Percentiles rank a stretch among this genome's conserved stretches.
Conservation (phyloP, 2,113 vertebrate species). For the Oceanites oceanicus region DNA sequence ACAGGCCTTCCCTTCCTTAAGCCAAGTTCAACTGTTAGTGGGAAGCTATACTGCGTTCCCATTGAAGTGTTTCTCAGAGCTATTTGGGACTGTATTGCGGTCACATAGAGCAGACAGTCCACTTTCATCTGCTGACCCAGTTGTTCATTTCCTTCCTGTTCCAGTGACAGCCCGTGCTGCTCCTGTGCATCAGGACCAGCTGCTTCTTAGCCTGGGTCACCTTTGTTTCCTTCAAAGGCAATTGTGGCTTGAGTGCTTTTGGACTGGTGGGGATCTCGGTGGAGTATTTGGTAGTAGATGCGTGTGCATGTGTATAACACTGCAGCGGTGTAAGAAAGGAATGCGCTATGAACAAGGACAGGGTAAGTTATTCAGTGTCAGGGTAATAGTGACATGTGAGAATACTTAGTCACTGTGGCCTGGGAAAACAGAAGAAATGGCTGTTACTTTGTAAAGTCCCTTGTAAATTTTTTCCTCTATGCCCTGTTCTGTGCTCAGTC, state of each 20-base stretch:
- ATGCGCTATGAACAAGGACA: not conserved
- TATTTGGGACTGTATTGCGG: not conserved
- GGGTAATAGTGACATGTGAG: not conserved
- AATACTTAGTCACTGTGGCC: not conserved
- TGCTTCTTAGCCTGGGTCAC: not conserved
- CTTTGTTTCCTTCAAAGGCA: not conserved
- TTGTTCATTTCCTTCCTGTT: not conserved
- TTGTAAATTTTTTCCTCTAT: not conserved
- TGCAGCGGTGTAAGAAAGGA: not conserved
- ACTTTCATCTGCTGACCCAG: not conserved
- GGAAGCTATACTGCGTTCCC: rapidly evolving
- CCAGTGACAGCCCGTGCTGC: not conserved
- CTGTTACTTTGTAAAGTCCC: not conserved
- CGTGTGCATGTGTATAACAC: not conserved
- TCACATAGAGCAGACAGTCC: not conserved
- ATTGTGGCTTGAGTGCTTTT: not conserved
- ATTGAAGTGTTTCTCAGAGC: not conserved
- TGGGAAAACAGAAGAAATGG: not conserved
- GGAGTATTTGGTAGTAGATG: not conserved
- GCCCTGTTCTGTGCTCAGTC: not conserved
- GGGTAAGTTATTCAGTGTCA: not conserved
- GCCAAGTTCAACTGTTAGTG: not conserved
- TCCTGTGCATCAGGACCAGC: not conserved
- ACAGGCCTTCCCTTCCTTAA: not conserved
- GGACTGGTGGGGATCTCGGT: not conserved